Evolutionary conservation across 1,140 invertebrate species (phyloP), one percentile per base, ranked within the genome.

Genomic region (Macrosteles quadrilineatus): DNA sequence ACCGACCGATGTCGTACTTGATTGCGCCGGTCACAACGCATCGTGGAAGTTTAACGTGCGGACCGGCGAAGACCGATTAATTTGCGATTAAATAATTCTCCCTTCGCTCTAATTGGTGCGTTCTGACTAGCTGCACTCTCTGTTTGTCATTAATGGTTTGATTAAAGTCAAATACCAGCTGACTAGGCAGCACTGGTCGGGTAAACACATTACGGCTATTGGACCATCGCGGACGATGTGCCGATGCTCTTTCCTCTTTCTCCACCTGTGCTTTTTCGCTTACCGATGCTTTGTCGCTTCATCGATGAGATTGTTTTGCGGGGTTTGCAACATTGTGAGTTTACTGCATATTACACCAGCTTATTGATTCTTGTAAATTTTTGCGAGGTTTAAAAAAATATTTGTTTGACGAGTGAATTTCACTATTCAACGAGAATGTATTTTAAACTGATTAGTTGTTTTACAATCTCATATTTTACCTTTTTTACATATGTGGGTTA

Each of bases 91-190:
- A 40, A 66, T 66, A 27, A 66, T 66, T 66, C 21, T 19, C 32
- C 21, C n/a, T 66, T 19, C 40, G 23, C 1, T 23, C 63, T 66
- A 66, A 66, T 66, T 66, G 63, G 36, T 23, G 23, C 36, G 45
- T 45, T 63, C 27, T 45, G 62, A 17, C 62, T 30, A 53, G 62
- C 30, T 4, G 29, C 63, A 66, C 32, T 27, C 59, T 14, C 40
- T 66, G 63, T 66, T 66, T 66, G 31, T 66, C 63, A 66, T 66
- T 66, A 66, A 66, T 66, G 63, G 63, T 66, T 66, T 66, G 63
- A 66, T 66, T 66, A 66, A 66, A 66, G 63, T 23, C 40, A 66
- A 66, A 66, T 66, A 43, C 14, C 14, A 29, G 55, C 55, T 59
- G 55, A 59, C 55, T 59, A 29, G 55, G 55, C 55, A 6, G 47